Percentiles rank a stretch among this genome's conserved stretches.
Conservation (phyloP, 2,888 invertebrate genomes). For the Eristalinus sepulchralis region DNA sequence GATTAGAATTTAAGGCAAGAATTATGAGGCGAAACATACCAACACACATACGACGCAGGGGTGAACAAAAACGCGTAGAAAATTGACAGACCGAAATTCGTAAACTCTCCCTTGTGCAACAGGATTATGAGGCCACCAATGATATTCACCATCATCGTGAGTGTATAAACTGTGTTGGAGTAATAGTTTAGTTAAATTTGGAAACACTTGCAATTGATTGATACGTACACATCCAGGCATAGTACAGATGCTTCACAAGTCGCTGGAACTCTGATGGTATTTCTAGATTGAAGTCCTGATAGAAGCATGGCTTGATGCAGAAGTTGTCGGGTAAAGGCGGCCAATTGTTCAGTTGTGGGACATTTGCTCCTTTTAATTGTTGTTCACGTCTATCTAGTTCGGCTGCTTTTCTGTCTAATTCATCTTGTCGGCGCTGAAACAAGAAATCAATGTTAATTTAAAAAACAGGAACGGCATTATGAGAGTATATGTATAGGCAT, state of each 20-base stretch:
- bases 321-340: conserved; percentile 97
- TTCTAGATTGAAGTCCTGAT: conserved; percentile 99
- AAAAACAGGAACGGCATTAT: no score
- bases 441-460: background rate
- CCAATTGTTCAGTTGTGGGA: conserved; percentile 96
- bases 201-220: background rate
- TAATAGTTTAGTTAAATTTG: background rate
- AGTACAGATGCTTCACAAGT: conserved; percentile 96
- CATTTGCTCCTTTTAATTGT: conserved; percentile 85
- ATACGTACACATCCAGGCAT: conserved; percentile 97
- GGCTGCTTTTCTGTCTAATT: conserved; percentile 94
- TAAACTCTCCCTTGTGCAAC: conserved; percentile 84
- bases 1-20: background rate
- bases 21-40: conserved; percentile 82
- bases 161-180: conserved; percentile 88
- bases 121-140: conserved; percentile 91
- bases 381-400: conserved; percentile 94
- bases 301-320: conserved; percentile 98
- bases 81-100: conserved; percentile 92
- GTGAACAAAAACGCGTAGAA: conserved; percentile 95
- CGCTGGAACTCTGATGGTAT: conserved; percentile 99
- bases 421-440: conserved; percentile 90
- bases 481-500: no score
- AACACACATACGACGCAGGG: conserved; percentile 98
- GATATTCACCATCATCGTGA: conserved; percentile 92